phyloP scores from a whole-genome alignment of 2,797 vertebrate genomes.

The Fratercula arctica region DNA sequence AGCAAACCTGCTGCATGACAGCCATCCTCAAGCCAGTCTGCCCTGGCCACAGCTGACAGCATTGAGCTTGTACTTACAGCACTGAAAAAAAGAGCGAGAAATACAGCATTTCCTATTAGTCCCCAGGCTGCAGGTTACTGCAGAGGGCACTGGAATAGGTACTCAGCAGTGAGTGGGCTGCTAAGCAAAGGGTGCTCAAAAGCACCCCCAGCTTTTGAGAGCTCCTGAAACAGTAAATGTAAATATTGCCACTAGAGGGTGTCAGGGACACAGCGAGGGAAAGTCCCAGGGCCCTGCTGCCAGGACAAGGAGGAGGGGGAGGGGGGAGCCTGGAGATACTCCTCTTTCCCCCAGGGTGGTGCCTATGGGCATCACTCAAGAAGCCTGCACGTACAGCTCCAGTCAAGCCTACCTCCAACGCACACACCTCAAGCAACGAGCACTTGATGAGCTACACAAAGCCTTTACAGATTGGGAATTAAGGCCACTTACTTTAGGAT shows the following conservation, averaged over 20 bases:
- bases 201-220: background rate
- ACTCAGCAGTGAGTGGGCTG: background rate
- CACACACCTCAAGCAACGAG: rapidly evolving
- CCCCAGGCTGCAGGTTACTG: background rate
- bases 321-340: background rate
- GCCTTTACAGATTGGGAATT: background rate
- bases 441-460: background rate
- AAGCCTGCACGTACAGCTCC: background rate
- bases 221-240: background rate
- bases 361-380: background rate
- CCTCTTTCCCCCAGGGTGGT: background rate
- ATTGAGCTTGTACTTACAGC: background rate
- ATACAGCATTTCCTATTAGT: background rate
- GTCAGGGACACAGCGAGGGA: constrained; percentile 15
- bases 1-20: rapidly evolving
- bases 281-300: background rate
- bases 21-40: background rate
- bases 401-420: background rate
- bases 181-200: background rate
- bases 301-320: background rate
- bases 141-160: background rate
- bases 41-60: background rate
- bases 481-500: background rate
- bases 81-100: background rate
- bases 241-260: constrained; percentile 60